phyloP scores from a whole-genome alignment of 2,888 invertebrate species.

The Emesis furor region DNA sequence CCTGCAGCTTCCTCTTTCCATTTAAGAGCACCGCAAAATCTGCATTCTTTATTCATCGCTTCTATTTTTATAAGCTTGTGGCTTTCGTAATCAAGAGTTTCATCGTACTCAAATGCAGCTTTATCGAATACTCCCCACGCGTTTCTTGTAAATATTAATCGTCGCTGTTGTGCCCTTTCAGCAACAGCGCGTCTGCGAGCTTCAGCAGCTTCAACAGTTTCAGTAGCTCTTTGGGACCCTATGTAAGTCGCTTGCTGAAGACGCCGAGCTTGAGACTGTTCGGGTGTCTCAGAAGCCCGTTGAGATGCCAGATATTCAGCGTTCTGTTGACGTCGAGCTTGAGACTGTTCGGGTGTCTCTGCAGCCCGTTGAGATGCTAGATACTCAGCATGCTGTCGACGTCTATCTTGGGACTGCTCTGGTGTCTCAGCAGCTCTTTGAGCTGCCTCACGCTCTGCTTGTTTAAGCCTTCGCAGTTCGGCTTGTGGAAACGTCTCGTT shows the following conservation, averaged over 20 bases:
- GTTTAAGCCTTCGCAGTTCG: conserved; percentile 50
- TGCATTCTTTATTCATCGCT: conserved; percentile 59
- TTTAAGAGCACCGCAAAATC: conserved; percentile 68
- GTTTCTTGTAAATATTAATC: conserved; percentile 71
- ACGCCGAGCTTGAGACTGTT: conserved; percentile 62
- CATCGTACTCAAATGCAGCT: conserved; percentile 64
- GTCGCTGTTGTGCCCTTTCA: conserved; percentile 70
- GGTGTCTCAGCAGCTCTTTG: conserved; percentile 63
- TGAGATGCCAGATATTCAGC: conserved; percentile 57
- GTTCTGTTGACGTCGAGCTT: conserved; percentile 63
- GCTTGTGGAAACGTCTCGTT: conserved; percentile 7
- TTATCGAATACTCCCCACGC: conserved; percentile 65
- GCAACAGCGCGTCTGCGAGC: conserved; percentile 70
- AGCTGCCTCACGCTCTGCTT: conserved; percentile 60
- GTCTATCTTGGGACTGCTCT: conserved; percentile 65
- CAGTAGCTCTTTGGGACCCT: conserved; percentile 65
- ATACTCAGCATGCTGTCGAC: conserved; percentile 68
- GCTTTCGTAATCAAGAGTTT: neutral
- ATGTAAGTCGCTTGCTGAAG: conserved; percentile 64
- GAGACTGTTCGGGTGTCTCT: conserved; percentile 66
- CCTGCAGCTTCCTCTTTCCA: conserved; percentile 72
- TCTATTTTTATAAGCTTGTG: conserved; percentile 4
- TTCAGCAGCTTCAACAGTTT: conserved; percentile 70
- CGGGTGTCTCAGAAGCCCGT: conserved; percentile 63
- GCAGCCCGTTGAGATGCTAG: conserved; percentile 68